Evolutionary conservation across 1,140 invertebrate genomes (phyloP).

Genomic region (Cotesia chilonis): DNA sequence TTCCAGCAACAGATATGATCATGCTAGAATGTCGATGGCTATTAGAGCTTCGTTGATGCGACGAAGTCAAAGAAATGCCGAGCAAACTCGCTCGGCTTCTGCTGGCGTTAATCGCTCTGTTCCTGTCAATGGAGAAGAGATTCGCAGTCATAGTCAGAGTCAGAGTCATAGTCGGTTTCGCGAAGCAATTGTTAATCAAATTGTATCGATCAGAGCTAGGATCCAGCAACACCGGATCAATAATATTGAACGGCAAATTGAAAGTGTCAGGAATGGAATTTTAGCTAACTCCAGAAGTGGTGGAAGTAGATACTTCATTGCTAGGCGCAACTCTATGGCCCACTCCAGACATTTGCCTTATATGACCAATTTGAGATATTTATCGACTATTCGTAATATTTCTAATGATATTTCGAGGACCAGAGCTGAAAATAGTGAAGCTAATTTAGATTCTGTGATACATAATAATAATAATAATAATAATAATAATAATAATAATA

Average conservation of each 20-base stretch:
- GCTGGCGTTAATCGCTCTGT: conserved; percentile 32
- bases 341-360: conserved; percentile 48
- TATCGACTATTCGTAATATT: conserved; percentile 6
- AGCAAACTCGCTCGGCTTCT: neutral
- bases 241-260: conserved; percentile 42
- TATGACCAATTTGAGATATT: conserved; percentile 40
- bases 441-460: conserved; percentile 24
- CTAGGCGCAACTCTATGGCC: conserved; percentile 36
- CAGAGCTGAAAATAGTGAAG: conserved; percentile 4
- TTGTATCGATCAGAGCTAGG: conserved; percentile 45
- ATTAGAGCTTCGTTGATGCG: conserved; percentile 31
- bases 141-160: conserved; percentile 39
- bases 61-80: conserved; percentile 26
- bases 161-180: conserved; percentile 42
- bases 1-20: conserved; percentile 22
- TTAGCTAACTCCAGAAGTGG: neutral
- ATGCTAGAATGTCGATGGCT: conserved; percentile 35
- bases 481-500: conserved; percentile 4
- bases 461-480: conserved; percentile 13
- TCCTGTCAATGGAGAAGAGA: conserved; percentile 37
- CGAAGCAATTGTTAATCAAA: conserved; percentile 46
- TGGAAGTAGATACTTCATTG: conserved; percentile 18
- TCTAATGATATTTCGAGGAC: conserved; percentile 9
- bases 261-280: conserved; percentile 15
- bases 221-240: conserved; percentile 46